Evolutionary conservation across 2,113 vertebrate genomes (phyloP).

Genomic region (Pteropus alecto): DNA sequence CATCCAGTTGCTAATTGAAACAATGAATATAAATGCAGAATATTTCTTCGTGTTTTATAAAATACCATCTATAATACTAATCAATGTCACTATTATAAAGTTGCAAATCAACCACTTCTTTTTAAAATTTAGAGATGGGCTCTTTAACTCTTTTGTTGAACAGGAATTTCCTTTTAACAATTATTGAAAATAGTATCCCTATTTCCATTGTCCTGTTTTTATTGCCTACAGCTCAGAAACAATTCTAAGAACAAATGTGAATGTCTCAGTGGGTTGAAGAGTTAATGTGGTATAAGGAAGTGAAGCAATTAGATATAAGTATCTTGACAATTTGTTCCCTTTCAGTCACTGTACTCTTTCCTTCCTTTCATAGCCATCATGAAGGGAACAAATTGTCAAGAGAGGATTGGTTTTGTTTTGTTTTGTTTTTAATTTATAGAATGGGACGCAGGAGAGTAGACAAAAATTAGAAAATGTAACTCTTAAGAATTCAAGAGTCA

Average conservation of each 20-base stretch:
- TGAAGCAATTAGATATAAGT: neutral
- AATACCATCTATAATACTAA: neutral
- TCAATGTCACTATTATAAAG: neutral
- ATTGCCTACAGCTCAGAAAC: neutral
- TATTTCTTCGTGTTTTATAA: neutral
- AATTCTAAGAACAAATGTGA: neutral
- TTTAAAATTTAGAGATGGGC: neutral
- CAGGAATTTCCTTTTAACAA: neutral
- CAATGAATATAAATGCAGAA: neutral
- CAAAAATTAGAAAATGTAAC: neutral
- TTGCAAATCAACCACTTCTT: conserved; percentile 7
- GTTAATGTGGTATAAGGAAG: neutral
- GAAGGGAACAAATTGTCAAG: neutral
- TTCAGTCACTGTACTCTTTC: too few species aligned
- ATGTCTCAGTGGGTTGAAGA: neutral
- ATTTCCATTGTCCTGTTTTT: neutral
- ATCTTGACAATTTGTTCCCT: too few species aligned
- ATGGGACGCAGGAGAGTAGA: neutral
- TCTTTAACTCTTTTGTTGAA: neutral
- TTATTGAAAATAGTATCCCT: neutral
- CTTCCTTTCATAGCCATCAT: too few species aligned
- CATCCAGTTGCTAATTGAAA: too few species aligned
- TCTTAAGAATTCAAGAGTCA: neutral
- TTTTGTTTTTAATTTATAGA: neutral
- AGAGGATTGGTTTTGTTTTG: neutral